A percentile compares a stretch with the other conserved stretches of the same genome.
Conservation (phyloP, 1,140 invertebrate species). For the Tetramorium alpestre region DNA sequence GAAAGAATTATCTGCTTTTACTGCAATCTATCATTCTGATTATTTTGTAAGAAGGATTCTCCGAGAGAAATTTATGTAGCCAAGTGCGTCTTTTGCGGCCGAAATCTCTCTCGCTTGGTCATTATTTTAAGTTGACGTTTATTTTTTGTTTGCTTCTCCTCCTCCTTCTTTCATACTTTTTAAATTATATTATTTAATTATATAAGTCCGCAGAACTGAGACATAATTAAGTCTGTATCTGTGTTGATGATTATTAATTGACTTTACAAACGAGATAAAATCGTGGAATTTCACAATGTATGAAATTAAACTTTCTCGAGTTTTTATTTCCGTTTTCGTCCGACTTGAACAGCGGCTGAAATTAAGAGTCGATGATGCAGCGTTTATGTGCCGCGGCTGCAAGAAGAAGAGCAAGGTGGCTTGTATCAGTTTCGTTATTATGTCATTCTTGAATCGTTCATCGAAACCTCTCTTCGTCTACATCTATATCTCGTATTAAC, state of each 20-base stretch:
- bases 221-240: neutral
- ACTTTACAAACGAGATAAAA: neutral
- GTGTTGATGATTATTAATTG: neutral
- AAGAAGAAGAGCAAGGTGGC: neutral
- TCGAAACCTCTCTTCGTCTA: conserved; percentile 5
- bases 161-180: neutral
- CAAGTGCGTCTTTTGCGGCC: neutral
- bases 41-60: neutral
- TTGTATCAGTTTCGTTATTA: conserved; percentile 36
- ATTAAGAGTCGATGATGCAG: neutral
- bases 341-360: neutral
- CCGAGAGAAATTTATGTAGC: neutral
- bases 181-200: neutral
- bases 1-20: conserved; percentile 30
- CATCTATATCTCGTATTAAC: neutral
- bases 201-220: neutral
- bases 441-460: conserved; percentile 21
- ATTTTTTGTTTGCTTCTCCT: neutral
- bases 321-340: neutral
- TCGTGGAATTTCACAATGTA: neutral
- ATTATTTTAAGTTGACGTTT: neutral
- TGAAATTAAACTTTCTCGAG: neutral
- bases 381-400: neutral
- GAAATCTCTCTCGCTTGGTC: neutral
- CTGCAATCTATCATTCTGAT: neutral